These are phyloP conservation scores for Rhagoletis zephyria DNA, from an alignment of 1,140 invertebrate species.

Conservation along the genomic window DNA sequence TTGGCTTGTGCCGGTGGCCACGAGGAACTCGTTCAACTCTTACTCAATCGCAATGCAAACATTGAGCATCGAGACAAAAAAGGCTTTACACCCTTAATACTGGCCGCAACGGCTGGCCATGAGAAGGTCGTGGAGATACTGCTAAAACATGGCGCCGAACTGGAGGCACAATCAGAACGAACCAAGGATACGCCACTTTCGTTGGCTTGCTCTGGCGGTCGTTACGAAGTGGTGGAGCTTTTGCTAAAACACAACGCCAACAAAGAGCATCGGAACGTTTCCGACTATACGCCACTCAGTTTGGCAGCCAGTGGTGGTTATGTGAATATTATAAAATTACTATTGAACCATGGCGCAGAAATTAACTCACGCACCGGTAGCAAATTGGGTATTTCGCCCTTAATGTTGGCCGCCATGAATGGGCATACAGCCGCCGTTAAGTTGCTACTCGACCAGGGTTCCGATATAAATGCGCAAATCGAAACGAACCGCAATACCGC, in stretches of 20 bases:
- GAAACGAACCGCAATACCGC: slow-evolving; percentile 99
- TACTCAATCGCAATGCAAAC: slow-evolving; percentile 91
- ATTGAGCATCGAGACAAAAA: slow-evolving; percentile 99
- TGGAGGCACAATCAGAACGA: slow-evolving; percentile 98
- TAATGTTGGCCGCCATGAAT: slow-evolving; percentile 99
- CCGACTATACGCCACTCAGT: slow-evolving; percentile 98
- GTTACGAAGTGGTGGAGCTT: slow-evolving; percentile 97
- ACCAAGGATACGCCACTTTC: slow-evolving; percentile 99
- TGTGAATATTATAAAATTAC: slow-evolving; percentile 97
- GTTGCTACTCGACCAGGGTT: slow-evolving; percentile 95
- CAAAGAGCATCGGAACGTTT: slow-evolving; percentile 99
- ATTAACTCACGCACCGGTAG: slow-evolving; percentile 98
- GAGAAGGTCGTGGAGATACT: slow-evolving; percentile 95
- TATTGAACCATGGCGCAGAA: slow-evolving; percentile 93
- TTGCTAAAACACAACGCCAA: slow-evolving; percentile 90
- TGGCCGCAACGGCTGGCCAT: slow-evolving; percentile 97
- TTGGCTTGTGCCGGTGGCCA: slow-evolving; percentile 97
- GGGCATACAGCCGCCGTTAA: slow-evolving; percentile 94
- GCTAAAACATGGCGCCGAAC: slow-evolving; percentile 91
- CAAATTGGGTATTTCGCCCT: slow-evolving; percentile 97
- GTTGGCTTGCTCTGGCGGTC: slow-evolving; percentile 95
- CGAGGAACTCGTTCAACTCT: slow-evolving; percentile 92
- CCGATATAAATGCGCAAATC: slow-evolving; percentile 99
- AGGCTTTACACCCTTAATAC: slow-evolving; percentile 96
- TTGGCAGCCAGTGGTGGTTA: slow-evolving; percentile 98